Evolutionary conservation across 1,140 invertebrate species (phyloP).

Genomic region (Chionoecetes opilio): DNA sequence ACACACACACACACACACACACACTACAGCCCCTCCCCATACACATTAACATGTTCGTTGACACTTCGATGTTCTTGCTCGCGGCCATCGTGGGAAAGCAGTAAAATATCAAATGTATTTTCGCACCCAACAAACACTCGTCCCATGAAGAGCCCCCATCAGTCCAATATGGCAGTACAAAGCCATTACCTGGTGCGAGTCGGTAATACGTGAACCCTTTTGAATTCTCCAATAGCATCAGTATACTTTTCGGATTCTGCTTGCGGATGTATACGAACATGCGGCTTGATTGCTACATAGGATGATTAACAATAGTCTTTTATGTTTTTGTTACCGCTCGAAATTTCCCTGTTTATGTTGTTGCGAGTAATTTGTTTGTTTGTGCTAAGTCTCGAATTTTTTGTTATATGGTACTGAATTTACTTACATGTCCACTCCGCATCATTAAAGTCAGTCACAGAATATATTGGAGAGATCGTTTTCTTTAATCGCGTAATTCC

Average conservation of each 20-base stretch:
- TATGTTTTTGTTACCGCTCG: too few species aligned
- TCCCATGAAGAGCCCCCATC: neutral
- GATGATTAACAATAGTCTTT: neutral
- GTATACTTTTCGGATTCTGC: too few species aligned
- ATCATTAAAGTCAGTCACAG: conserved; percentile 15
- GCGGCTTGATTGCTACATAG: neutral
- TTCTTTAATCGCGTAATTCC: neutral
- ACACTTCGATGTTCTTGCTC: neutral
- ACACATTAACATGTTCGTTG: neutral
- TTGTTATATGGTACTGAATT: neutral
- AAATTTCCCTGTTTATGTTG: too few species aligned
- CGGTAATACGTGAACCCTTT: neutral
- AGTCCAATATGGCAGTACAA: neutral
- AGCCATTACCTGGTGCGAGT: neutral
- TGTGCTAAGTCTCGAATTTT: too few species aligned
- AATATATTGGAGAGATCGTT: neutral
- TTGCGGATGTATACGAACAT: too few species aligned
- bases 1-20: too few species aligned
- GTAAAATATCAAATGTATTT: neutral
- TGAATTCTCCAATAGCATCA: too few species aligned
- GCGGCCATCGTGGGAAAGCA: neutral
- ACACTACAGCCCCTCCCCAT: too few species aligned
- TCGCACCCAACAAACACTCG: neutral
- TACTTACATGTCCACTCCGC: neutral
- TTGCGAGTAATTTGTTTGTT: too few species aligned